Conservation (phyloP, 2,113 vertebrate genomes). For the Pao palembangensis region DNA sequence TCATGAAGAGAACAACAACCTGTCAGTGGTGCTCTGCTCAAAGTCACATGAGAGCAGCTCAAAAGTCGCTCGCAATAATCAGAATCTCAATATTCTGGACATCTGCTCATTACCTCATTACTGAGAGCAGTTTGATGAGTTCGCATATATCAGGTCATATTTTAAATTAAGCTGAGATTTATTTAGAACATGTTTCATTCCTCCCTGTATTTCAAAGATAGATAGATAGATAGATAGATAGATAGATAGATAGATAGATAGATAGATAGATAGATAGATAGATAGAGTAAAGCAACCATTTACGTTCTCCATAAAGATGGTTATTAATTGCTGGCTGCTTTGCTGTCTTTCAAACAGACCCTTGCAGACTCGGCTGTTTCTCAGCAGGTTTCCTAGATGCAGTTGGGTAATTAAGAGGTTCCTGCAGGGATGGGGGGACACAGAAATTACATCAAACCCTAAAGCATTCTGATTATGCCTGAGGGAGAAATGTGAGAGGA, state of each 20-base stretch:
- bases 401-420: constrained; percentile 30
- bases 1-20: constrained; percentile 66
- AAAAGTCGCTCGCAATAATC: background rate
- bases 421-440: constrained; percentile 35
- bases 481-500: background rate
- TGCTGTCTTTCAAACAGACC: constrained; percentile 56
- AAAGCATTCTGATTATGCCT: constrained; percentile 22
- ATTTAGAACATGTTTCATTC: background rate
- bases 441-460: constrained; percentile 20
- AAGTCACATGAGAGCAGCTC: constrained; percentile 23
- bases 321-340: constrained; percentile 58
- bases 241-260: too few species aligned
- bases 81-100: too few species aligned
- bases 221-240: too few species aligned
- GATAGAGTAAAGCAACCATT: constrained; percentile 13
- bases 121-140: too few species aligned
- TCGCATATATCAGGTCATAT: background rate
- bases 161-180: background rate
- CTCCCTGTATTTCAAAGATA: too few species aligned
- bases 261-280: too few species aligned
- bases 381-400: constrained; percentile 54
- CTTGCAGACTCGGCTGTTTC: constrained; percentile 33
- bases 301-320: constrained; percentile 4
- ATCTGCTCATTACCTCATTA: too few species aligned
- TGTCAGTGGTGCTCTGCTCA: constrained; percentile 48